Conservation (phyloP, 2,113 vertebrate genomes). For the Scortum barcoo region DNA sequence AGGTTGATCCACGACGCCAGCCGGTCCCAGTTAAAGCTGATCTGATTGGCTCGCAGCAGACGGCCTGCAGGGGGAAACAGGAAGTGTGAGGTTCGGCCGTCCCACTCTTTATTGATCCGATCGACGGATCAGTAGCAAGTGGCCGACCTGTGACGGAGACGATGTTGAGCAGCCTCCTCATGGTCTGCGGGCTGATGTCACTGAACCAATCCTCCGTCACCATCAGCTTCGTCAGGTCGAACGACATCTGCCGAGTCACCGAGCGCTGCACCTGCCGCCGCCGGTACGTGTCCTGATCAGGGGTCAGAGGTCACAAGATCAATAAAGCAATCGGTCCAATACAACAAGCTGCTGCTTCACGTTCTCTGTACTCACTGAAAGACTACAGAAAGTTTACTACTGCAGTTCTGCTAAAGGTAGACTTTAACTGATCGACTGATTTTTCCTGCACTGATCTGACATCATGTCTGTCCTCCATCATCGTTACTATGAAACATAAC, state of each 20-base stretch:
- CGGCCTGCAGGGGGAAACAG: slow-evolving; percentile 83
- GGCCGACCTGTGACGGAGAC: slow-evolving; percentile 93
- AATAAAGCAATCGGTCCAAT: too few species aligned
- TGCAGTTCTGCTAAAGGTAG: too few species aligned
- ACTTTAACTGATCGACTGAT: too few species aligned
- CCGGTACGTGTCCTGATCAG: slow-evolving; percentile 93
- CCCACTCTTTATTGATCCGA: background rate
- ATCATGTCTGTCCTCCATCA: too few species aligned
- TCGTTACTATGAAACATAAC: too few species aligned
- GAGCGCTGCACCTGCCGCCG: slow-evolving; percentile 94
- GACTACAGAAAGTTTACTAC: too few species aligned
- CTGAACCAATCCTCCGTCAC: slow-evolving; percentile 99
- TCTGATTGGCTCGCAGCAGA: slow-evolving; percentile 96
- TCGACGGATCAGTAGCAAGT: background rate
- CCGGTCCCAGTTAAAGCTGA: slow-evolving; percentile 96
- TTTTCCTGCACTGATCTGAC: too few species aligned
- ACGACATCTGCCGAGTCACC: slow-evolving; percentile 96
- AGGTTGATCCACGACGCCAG: slow-evolving; percentile 99
- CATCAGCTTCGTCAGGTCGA: slow-evolving; percentile 95
- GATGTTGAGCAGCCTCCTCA: slow-evolving; percentile 96
- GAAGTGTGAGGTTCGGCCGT: background rate
- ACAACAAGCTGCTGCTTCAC: too few species aligned
- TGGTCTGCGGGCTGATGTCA: slow-evolving; percentile 97
- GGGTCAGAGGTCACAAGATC: slow-evolving; percentile 24
- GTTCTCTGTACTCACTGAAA: too few species aligned